Conservation (phyloP, 2,888 invertebrate genomes). For the Diplolepis rosae region DNA sequence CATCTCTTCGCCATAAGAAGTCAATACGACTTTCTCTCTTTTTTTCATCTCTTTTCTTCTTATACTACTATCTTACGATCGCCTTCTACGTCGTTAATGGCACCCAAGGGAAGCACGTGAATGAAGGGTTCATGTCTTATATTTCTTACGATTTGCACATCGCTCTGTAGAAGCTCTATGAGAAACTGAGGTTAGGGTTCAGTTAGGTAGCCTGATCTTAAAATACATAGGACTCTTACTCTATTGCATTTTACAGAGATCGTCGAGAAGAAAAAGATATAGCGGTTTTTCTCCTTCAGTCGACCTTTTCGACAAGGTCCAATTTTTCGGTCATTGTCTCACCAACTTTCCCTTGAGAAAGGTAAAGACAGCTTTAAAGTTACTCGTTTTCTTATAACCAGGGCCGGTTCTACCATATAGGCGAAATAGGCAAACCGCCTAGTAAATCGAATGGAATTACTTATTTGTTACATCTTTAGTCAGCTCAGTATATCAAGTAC, state of each 20-base stretch:
- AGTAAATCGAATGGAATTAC: too few relatives aligned
- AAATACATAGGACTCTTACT: conserved; percentile 8
- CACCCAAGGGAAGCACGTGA: conserved; percentile 46
- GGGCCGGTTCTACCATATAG: too few relatives aligned
- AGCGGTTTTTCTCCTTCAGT: conserved; percentile 17
- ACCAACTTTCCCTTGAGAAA: neutral
- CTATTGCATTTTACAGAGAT: conserved; percentile 37
- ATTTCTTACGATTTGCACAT: conserved; percentile 50
- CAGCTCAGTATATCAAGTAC: too few relatives aligned
- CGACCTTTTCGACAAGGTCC: conserved; percentile 22
- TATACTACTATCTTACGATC: conserved; percentile 16
- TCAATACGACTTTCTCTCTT: conserved; percentile 25
- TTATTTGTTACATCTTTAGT: too few relatives aligned
- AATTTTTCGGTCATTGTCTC: conserved; percentile 30
- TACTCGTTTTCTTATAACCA: too few relatives aligned
- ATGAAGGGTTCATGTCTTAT: conserved; percentile 35
- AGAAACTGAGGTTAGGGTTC: conserved; percentile 29
- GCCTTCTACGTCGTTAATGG: conserved; percentile 38
- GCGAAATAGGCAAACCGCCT: too few relatives aligned
- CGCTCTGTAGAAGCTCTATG: conserved; percentile 5
- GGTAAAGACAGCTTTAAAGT: too few relatives aligned
- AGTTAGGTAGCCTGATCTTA: neutral
- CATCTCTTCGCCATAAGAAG: conserved; percentile 22
- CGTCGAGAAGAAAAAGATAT: conserved; percentile 22
- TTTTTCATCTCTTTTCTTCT: conserved; percentile 13